A percentile compares a stretch with the other conserved stretches of the same genome.
Conservation (phyloP, 2,113 vertebrate genomes). For the Pantherophis guttatus region DNA sequence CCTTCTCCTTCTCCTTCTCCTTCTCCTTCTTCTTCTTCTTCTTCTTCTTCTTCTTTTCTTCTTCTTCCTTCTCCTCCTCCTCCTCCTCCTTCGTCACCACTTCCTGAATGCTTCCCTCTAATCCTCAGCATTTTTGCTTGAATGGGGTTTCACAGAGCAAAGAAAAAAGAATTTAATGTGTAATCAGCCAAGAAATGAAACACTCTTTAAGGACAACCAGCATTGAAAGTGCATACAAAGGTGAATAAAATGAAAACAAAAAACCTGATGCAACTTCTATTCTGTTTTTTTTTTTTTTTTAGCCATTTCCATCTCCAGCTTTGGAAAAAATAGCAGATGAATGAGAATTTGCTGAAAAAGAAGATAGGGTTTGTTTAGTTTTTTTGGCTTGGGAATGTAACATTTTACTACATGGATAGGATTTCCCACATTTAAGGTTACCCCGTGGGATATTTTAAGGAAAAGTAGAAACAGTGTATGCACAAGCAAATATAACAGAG, state of each 20-base stretch:
- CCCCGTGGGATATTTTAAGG: background rate
- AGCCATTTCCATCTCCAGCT: background rate
- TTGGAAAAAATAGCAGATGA: background rate
- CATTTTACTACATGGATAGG: background rate
- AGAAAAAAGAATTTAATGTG: too few species aligned
- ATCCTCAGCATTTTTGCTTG: background rate
- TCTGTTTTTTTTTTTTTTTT: background rate
- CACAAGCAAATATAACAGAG: background rate
- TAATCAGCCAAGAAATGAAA: too few species aligned
- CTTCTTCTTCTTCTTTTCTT: fast-evolving
- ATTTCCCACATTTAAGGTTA: background rate
- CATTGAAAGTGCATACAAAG: background rate
- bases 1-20: fast-evolving
- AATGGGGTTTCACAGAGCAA: background rate
- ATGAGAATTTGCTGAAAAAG: background rate
- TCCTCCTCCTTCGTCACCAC: too few species aligned
- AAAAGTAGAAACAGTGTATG: background rate
- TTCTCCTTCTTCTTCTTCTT: fast-evolving
- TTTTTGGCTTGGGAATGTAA: background rate
- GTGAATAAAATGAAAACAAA: background rate
- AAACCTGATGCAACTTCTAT: background rate
- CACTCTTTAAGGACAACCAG: too few species aligned
- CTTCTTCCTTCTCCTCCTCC: fast-evolving
- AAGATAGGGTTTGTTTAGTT: background rate
- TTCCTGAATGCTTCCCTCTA: background rate